Evolutionary conservation across 2,797 vertebrate species (phyloP), one percentile per base, ranked within the genome.

Genomic region (Gobionotothen gibberifrons): DNA sequence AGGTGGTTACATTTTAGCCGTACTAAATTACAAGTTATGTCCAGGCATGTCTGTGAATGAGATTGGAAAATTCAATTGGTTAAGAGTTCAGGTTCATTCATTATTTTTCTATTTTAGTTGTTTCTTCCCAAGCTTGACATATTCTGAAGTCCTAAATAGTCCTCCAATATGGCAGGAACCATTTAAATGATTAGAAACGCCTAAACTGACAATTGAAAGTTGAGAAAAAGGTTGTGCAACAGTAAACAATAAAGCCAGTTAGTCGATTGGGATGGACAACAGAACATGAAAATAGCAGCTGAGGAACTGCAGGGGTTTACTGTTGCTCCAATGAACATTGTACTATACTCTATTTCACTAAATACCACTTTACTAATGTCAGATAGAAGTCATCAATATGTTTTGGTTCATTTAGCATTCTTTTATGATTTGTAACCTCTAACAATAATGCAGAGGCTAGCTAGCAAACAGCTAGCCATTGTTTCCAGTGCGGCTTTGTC

Each of bases 1-100:
- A 89, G 86, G 66, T 84, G 69, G 65, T 80, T 74, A 73, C 54
- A 69, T 69, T 79, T 70, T 43, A 69, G 52, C 57, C 10, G 11
- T 68, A 15, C 68, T 22, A 47, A 74, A 86, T 81, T 56, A 81
- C 57, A 73, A 56, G 51, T 73, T 63, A 39, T 51, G 71, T 71
- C 69, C 56, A 49, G 52, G 47, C 76, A 64, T 22, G 78, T 69
- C 46, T 49, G 7, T 42, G 26, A 72, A 66, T 58, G 51, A 73
- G 21, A 69, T 62, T 66, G 70, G 22, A 15, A 3, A 48, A 56
- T 61, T 39, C 29, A 58, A 66, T 29, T 61, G n/a, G 40, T 72
- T 75, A 72, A 55, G 44, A 52, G 36, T 47, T 68, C 22, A 43
- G 47, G 46, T 69, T 39, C 2, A 44, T 72, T 74, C 47, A 48